phyloP scores from a whole-genome alignment of 2,113 vertebrate species.

The Gallinago jamesoni region DNA sequence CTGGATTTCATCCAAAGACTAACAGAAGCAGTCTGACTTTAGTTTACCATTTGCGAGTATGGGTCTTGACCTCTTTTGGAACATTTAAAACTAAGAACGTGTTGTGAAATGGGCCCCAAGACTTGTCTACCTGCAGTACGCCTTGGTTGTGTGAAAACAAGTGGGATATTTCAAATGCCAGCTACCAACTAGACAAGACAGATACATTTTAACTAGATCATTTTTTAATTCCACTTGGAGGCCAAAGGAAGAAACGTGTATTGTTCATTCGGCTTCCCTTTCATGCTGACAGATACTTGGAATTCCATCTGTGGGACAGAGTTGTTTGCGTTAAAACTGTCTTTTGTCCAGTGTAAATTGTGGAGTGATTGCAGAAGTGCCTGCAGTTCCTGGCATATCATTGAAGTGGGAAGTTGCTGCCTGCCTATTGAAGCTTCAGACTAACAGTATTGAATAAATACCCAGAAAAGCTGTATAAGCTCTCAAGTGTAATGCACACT shows the following conservation, averaged over 20 bases:
- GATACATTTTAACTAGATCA: background rate
- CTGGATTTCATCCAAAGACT: background rate
- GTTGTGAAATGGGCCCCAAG: background rate
- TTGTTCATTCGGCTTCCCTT: background rate
- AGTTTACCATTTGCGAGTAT: background rate
- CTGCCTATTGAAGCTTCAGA: background rate
- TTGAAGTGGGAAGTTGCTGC: background rate
- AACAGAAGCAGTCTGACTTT: background rate
- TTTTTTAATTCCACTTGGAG: background rate
- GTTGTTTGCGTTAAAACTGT: slow-evolving; percentile 48
- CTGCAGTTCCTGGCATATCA: background rate
- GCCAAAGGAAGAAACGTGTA: background rate
- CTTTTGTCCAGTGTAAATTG: background rate
- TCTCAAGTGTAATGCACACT: slow-evolving; percentile 55
- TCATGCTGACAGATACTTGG: slow-evolving; percentile 43
- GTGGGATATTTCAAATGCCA: background rate
- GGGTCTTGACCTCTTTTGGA: background rate
- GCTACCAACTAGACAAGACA: background rate
- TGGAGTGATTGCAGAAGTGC: slow-evolving; percentile 22
- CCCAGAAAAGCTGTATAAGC: slow-evolving; percentile 30
- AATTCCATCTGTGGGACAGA: slow-evolving; percentile 7
- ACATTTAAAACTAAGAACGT: background rate
- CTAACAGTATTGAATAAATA: slow-evolving; percentile 6
- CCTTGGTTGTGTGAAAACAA: background rate
- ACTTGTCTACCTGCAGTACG: background rate